A percentile compares a stretch with the other conserved stretches of the same genome.
phyloP scores from a whole-genome alignment of 2,113 vertebrate genomes.

The Thalassarche chlororhynchos region DNA sequence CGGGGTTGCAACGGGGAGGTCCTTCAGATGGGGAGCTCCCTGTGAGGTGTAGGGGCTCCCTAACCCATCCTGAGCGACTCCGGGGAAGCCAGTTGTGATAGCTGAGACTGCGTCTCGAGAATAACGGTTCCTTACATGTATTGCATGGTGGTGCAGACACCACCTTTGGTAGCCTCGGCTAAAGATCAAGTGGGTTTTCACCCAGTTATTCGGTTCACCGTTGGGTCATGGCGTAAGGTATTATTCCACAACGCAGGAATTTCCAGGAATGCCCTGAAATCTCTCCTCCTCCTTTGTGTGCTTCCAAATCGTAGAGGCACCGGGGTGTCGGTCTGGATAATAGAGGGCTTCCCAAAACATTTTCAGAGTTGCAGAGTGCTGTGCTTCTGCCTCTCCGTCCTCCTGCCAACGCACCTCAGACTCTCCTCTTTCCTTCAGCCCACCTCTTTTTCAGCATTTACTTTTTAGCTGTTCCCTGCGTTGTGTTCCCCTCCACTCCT shows the following conservation, averaged over 20 bases:
- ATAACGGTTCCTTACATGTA: accelerated
- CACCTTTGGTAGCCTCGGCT: neutral
- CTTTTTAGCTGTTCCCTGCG: neutral
- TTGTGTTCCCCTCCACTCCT: neutral
- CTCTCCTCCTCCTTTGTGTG: neutral
- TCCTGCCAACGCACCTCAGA: neutral
- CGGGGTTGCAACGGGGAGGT: no score
- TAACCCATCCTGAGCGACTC: accelerated
- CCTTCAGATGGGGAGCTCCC: neutral
- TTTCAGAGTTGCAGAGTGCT: neutral
- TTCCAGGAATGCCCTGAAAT: neutral
- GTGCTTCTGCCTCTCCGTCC: neutral
- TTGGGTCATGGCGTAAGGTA: neutral
- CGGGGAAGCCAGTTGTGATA: accelerated
- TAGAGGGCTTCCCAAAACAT: neutral
- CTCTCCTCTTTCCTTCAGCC: neutral
- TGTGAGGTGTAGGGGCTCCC: accelerated
- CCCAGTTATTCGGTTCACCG: accelerated
- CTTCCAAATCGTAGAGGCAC: neutral
- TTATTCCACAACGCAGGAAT: neutral
- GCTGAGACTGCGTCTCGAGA: neutral
- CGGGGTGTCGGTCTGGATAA: neutral
- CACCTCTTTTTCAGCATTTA: neutral
- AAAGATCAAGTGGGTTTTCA: neutral
- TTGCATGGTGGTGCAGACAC: accelerated